Percentiles rank a stretch among this genome's conserved stretches.
Evolutionary conservation across 2,113 vertebrate species (phyloP).

Genomic region (Rhynchomys soricoides): DNA sequence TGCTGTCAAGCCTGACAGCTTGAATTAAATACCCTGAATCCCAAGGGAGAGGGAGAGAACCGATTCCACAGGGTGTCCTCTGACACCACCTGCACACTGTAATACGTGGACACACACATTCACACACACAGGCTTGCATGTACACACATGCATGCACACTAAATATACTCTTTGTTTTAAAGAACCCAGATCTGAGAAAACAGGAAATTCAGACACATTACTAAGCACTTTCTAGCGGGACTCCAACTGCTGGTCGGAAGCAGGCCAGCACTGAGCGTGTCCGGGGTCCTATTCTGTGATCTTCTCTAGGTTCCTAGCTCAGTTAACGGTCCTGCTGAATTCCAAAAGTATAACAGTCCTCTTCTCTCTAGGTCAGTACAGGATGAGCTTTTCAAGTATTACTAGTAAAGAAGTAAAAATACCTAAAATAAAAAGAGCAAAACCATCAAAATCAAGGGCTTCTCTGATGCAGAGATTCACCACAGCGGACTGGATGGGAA

Average conservation of each 20-base stretch:
- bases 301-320: background rate
- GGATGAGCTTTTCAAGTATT: conserved; percentile 51
- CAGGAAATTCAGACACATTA: background rate
- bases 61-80: no score
- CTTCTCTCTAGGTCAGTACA: conserved; percentile 1
- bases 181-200: background rate
- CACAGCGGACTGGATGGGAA: background rate
- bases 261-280: fast-evolving
- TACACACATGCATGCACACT: no score
- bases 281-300: background rate
- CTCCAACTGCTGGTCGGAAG: background rate
- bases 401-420: conserved; percentile 24
- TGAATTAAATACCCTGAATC: background rate
- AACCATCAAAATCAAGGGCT: background rate
- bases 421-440: background rate
- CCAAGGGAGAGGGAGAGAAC: no score
- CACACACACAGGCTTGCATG: fast-evolving
- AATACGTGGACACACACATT: background rate
- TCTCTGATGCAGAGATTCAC: background rate
- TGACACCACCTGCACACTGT: background rate
- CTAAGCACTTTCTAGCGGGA: background rate
- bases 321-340: background rate
- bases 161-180: background rate
- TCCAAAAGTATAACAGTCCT: background rate
- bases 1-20: background rate